These are phyloP conservation scores for Dendrocopos noguchii DNA, from an alignment of 2,113 vertebrate genomes.

Conservation along the genomic window DNA sequence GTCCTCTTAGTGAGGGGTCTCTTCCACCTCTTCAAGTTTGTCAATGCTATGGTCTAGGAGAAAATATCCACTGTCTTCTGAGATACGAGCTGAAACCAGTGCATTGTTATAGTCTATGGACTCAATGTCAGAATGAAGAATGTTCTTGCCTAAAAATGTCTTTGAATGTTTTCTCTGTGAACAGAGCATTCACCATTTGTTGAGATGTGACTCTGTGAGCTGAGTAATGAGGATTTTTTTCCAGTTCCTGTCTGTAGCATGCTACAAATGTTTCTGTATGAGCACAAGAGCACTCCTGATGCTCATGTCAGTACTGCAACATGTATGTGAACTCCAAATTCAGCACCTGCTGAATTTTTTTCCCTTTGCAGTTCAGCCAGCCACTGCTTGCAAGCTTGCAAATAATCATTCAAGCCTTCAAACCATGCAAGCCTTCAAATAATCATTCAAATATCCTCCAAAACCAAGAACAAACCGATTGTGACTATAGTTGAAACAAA, in stretches of 20 bases:
- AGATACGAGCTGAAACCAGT: not conserved
- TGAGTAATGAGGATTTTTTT: not conserved
- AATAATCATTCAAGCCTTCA: not conserved
- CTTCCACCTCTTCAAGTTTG: not conserved
- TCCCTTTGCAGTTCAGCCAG: not conserved
- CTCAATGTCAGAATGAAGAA: not conserved
- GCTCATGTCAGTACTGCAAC: fast-evolving
- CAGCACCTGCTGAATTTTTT: not conserved
- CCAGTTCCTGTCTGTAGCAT: not conserved
- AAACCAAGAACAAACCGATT: not conserved
- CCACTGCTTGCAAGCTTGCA: not conserved
- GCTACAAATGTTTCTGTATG: not conserved
- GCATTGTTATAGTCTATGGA: not conserved
- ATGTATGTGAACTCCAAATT: not conserved
- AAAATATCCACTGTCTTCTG: not conserved
- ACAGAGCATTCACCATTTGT: not conserved
- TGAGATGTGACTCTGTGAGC: not conserved
- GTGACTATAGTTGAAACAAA: not conserved
- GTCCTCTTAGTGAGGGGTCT: not conserved
- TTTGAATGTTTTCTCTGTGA: not conserved
- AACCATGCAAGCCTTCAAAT: too few species aligned
- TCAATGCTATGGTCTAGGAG: not conserved
- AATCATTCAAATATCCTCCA: not conserved
- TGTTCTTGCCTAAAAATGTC: not conserved
- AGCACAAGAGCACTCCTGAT: not conserved